Percentiles rank a stretch among this genome's conserved stretches.
Evolutionary conservation across 2,888 invertebrate species (phyloP).

Genomic region (Heteropelma amictum): DNA sequence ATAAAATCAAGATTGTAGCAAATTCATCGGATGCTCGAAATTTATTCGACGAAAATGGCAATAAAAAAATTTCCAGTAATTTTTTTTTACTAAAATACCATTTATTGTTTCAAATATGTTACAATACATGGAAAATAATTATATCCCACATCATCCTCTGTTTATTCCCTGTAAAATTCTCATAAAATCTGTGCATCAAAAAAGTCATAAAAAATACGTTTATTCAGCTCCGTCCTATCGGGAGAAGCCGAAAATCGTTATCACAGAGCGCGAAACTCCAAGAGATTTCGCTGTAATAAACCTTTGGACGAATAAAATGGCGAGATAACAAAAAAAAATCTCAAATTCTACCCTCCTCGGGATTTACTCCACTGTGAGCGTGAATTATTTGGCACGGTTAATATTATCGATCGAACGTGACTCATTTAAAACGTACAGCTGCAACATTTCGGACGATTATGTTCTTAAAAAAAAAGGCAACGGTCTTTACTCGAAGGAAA

Average conservation of each 20-base stretch:
- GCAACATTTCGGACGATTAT: conserved; percentile 26
- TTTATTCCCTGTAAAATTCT: too few relatives aligned
- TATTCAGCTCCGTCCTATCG: too few relatives aligned
- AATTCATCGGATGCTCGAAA: too few relatives aligned
- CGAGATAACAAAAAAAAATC: neutral
- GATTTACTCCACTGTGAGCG: conserved; percentile 43
- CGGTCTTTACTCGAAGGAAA: neutral
- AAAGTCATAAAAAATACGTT: neutral
- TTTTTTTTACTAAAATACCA: too few relatives aligned
- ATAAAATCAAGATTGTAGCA: too few relatives aligned
- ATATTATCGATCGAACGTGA: conserved; percentile 58
- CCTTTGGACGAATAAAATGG: neutral
- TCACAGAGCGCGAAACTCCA: neutral
- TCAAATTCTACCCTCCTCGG: neutral
- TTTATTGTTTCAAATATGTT: too few relatives aligned
- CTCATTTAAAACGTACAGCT: conserved; percentile 53
- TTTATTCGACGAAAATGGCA: too few relatives aligned
- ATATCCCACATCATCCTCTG: too few relatives aligned
- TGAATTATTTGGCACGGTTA: conserved; percentile 60
- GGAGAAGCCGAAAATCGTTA: neutral
- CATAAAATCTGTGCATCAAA: too few relatives aligned
- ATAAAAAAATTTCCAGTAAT: too few relatives aligned
- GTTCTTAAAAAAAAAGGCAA: conserved; percentile 14
- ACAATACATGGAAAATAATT: too few relatives aligned
- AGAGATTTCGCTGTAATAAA: too few relatives aligned